These are phyloP conservation scores for Protonibea diacanthus DNA, from an alignment of 2,797 vertebrate species.

Conservation along the genomic window DNA sequence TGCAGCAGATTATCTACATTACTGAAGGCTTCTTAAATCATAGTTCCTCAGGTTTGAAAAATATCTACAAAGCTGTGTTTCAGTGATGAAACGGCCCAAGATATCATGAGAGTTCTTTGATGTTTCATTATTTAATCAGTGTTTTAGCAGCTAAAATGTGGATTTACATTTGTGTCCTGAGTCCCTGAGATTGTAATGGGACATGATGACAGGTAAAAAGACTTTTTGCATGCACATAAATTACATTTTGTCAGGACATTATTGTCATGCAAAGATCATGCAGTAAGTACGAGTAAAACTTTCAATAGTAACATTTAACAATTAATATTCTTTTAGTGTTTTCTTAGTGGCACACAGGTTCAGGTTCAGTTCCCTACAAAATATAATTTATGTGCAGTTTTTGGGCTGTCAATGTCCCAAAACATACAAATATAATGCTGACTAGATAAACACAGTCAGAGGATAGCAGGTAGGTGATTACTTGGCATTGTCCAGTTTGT, in stretches of 20 bases:
- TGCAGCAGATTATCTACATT: not conserved
- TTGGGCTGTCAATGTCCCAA: not conserved
- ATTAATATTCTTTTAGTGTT: too few relatives aligned
- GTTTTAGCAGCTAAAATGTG: not conserved
- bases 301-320: not conserved
- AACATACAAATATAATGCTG: not conserved
- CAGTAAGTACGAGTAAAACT: not conserved
- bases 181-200: not conserved
- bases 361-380: not conserved
- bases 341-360: too few relatives aligned
- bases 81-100: not conserved
- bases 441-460: not conserved
- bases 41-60: too few relatives aligned
- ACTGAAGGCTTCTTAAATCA: not conserved
- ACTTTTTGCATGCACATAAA: not conserved
- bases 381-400: not conserved
- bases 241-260: not conserved
- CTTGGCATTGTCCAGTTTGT: conserved; percentile 96
- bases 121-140: not conserved
- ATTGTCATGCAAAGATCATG: not conserved
- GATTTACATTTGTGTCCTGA: not conserved
- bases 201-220: not conserved
- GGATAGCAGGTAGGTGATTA: conserved; percentile 64
- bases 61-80: not conserved
- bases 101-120: not conserved